Conservation (phyloP, 2,113 vertebrate species). For the Gavia stellata region DNA sequence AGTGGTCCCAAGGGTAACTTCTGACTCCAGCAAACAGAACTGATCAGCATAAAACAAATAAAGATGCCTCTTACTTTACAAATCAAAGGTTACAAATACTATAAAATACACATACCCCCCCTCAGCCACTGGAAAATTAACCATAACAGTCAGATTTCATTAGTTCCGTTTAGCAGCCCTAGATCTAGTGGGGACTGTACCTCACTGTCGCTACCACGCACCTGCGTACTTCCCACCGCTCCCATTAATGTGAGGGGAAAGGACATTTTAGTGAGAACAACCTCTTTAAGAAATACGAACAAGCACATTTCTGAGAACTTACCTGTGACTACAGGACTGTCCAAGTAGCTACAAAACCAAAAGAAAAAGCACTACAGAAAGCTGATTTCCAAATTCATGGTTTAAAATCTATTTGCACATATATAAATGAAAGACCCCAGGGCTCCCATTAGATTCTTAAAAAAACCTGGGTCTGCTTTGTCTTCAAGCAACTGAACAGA, state of each 20-base stretch:
- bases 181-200: not conserved
- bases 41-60: not conserved
- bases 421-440: not conserved
- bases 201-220: fast-evolving
- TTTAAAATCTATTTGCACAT: not conserved
- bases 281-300: not conserved
- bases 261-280: not conserved
- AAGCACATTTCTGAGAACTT: not conserved
- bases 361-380: not conserved
- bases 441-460: not conserved
- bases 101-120: not conserved
- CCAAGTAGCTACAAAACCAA: not conserved
- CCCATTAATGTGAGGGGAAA: not conserved
- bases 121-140: not conserved
- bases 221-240: not conserved
- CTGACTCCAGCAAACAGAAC: not conserved
- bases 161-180: not conserved
- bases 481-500: not conserved
- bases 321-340: not conserved
- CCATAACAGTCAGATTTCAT: not conserved
- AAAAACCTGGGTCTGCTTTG: not conserved
- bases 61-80: not conserved
- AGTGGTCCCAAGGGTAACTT: not conserved
- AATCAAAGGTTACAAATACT: not conserved
- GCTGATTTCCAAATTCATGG: not conserved